A percentile compares a stretch with the other conserved stretches of the same genome.
These are phyloP conservation scores for Chloroclystis v-ata DNA, from an alignment of 2,888 invertebrate genomes.

Conservation along the genomic window DNA sequence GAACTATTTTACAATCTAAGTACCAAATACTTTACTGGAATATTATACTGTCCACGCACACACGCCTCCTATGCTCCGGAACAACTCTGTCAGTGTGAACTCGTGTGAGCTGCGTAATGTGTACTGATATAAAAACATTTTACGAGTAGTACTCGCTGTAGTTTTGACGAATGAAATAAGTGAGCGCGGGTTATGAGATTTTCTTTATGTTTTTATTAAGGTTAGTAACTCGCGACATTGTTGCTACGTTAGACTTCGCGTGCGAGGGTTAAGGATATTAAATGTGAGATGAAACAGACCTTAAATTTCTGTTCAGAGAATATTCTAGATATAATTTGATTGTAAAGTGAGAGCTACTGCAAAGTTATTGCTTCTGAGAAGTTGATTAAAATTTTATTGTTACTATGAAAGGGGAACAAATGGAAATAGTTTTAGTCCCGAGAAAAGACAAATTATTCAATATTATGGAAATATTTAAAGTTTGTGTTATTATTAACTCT, in stretches of 20 bases:
- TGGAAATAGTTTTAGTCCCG: too few relatives aligned
- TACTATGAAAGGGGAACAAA: too few relatives aligned
- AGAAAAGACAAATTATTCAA: too few relatives aligned
- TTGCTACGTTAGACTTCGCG: background rate
- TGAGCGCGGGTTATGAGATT: slow-evolving; percentile 16
- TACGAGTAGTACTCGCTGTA: slow-evolving; percentile 10
- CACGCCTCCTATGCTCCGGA: background rate
- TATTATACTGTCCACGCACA: background rate
- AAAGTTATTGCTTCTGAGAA: too few relatives aligned
- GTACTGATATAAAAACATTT: slow-evolving; percentile 19
- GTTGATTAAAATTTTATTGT: too few relatives aligned
- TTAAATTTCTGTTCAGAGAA: too few relatives aligned
- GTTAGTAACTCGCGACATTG: slow-evolving; percentile 3
- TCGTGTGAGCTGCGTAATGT: slow-evolving; percentile 5
- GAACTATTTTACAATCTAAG: too few relatives aligned
- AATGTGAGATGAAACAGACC: too few relatives aligned
- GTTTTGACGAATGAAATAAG: slow-evolving; percentile 21
- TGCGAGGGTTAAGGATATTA: too few relatives aligned
- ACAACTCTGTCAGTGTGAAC: slow-evolving; percentile 1
- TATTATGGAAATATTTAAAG: too few relatives aligned
- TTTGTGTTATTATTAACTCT: too few relatives aligned
- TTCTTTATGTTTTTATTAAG: slow-evolving; percentile 14
- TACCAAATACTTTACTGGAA: too few relatives aligned
- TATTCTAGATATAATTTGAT: background rate
- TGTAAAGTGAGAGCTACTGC: background rate